A percentile compares a stretch with the other conserved stretches of the same genome.
These are phyloP conservation scores for Python bivittatus DNA, from an alignment of 2,113 vertebrate genomes.

Conservation along the genomic window DNA sequence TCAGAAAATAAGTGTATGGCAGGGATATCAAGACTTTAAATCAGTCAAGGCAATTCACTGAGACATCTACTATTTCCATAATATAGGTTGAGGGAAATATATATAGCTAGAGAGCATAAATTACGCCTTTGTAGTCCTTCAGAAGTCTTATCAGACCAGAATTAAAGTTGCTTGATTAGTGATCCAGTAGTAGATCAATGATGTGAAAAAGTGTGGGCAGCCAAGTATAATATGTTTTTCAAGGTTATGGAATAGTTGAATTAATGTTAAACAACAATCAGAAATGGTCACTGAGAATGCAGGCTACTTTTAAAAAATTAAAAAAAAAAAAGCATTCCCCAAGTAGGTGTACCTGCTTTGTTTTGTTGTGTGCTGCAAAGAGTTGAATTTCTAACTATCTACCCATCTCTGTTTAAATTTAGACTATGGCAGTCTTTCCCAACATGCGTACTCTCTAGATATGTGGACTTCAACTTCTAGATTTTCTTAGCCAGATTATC, in stretches of 20 bases:
- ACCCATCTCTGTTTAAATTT: background rate
- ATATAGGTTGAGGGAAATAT: background rate
- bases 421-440: background rate
- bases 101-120: constrained; percentile 14
- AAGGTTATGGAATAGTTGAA: constrained; percentile 34
- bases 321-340: background rate
- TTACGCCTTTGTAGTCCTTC: constrained; percentile 9
- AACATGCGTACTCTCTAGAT: background rate
- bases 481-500: no score
- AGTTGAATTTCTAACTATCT: background rate
- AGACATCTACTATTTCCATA: background rate
- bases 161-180: constrained; percentile 44
- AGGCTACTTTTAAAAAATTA: constrained; percentile 15
- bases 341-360: background rate
- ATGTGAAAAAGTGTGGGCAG: constrained; percentile 47
- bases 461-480: background rate
- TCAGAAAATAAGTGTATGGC: background rate
- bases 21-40: constrained; percentile 12
- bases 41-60: background rate
- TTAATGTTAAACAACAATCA: constrained; percentile 57
- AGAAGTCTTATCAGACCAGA: background rate
- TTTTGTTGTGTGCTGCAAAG: background rate
- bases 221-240: background rate
- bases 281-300: constrained; percentile 56
- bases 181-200: constrained; percentile 19